These are phyloP conservation scores for Macrostomum lignano DNA, from an alignment of 1,140 invertebrate genomes.

Conservation along the genomic window DNA sequence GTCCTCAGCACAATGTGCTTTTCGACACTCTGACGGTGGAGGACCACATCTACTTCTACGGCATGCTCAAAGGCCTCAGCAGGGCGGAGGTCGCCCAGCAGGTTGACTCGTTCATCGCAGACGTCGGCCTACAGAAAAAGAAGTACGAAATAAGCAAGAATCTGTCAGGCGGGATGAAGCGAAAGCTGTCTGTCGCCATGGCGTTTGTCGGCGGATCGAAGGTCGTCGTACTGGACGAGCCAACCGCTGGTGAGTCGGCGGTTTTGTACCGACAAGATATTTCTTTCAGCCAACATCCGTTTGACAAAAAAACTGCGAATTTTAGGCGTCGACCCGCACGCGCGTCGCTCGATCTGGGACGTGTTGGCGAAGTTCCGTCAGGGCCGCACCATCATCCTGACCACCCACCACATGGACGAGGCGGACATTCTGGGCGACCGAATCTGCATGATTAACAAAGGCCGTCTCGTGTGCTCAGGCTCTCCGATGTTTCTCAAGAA, in stretches of 20 bases:
- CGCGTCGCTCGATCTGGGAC: conserved; percentile 60
- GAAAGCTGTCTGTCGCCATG: conserved; percentile 29
- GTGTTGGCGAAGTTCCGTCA: conserved; percentile 21
- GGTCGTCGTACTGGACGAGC: conserved; percentile 24
- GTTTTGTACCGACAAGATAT: too few relatives aligned
- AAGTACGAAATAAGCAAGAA: conserved; percentile 38
- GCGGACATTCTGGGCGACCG: conserved; percentile 38
- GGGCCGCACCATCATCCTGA: conserved; percentile 37
- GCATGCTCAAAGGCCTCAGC: conserved; percentile 37
- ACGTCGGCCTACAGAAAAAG: conserved; percentile 35
- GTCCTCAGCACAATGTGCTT: conserved; percentile 75
- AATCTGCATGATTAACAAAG: conserved; percentile 39
- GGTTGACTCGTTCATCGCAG: conserved; percentile 27
- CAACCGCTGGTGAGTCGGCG: too few relatives aligned
- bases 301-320: background rate
- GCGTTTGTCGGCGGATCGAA: conserved; percentile 30
- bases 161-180: conserved; percentile 31
- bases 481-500: conserved; percentile 38
- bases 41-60: conserved; percentile 64
- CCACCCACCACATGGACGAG: conserved; percentile 40
- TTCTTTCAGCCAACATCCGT: too few relatives aligned
- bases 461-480: conserved; percentile 35
- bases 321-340: conserved; percentile 81
- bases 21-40: conserved; percentile 59
- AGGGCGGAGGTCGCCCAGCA: conserved; percentile 30